Conservation (phyloP, 2,888 invertebrate species). For the Azorinus chamasolen region DNA sequence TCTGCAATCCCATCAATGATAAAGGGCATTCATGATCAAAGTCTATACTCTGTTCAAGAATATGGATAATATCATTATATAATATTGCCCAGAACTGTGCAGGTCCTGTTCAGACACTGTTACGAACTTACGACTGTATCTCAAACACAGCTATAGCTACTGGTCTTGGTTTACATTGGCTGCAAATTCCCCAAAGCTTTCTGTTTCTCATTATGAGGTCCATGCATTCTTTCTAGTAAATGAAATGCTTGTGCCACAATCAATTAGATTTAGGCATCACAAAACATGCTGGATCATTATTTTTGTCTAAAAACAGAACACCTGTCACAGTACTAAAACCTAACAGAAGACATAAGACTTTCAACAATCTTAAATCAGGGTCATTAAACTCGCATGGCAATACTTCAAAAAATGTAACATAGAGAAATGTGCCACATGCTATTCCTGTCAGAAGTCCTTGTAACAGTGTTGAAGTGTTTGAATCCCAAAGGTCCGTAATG, state of each 20-base stretch:
- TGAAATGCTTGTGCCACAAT: neutral
- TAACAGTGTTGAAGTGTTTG: slow-evolving; percentile 75
- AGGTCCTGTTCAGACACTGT: too few relatives aligned
- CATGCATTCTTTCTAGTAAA: too few relatives aligned
- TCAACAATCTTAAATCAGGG: slow-evolving; percentile 82
- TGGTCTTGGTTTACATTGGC: too few relatives aligned
- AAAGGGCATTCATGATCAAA: too few relatives aligned
- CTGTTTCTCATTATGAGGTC: too few relatives aligned
- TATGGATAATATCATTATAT: too few relatives aligned
- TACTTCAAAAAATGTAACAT: slow-evolving; percentile 99
- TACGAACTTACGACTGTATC: too few relatives aligned
- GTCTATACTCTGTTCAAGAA: too few relatives aligned
- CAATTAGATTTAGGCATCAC: slow-evolving; percentile 27
- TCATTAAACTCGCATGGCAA: slow-evolving; percentile 90
- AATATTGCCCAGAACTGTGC: too few relatives aligned
- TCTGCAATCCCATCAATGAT: too few relatives aligned
- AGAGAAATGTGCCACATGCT: slow-evolving; percentile 96
- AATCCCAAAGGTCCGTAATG: slow-evolving; percentile 84
- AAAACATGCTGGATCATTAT: slow-evolving; percentile 52
- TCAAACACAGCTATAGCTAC: too few relatives aligned
- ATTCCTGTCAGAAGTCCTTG: slow-evolving; percentile 91
- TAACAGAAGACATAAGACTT: slow-evolving; percentile 80
- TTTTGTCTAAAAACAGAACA: slow-evolving; percentile 78
- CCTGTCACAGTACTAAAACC: slow-evolving; percentile 81
- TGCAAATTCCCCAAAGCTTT: too few relatives aligned